Percentiles rank a stretch among this genome's conserved stretches.
Evolutionary conservation across 2,797 vertebrate species (phyloP).

Genomic region (Microtus obscurus): DNA sequence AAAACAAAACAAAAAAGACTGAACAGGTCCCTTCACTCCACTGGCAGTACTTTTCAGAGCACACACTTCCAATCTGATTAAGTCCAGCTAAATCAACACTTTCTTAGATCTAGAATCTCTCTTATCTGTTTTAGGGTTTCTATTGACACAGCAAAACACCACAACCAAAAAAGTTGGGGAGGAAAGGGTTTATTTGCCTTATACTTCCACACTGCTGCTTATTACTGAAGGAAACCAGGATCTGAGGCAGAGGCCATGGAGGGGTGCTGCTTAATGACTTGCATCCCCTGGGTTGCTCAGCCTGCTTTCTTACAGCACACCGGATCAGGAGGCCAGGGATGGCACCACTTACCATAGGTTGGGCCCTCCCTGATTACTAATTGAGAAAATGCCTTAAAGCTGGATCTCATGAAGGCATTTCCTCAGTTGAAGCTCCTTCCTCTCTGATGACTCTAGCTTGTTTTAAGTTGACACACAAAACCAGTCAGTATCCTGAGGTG

Average conservation of each 20-base stretch:
- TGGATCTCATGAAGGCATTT: not conserved
- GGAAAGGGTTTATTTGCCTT: not conserved
- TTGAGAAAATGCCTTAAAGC: not conserved
- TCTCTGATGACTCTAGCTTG: not conserved
- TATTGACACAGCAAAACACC: not conserved
- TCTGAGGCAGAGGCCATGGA: not conserved
- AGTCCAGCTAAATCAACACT: not conserved
- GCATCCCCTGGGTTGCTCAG: not conserved
- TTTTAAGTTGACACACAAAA: not conserved
- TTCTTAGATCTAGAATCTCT: not conserved
- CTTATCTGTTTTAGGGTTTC: not conserved
- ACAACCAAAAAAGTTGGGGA: not conserved
- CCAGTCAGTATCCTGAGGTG: not conserved
- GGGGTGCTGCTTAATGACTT: not conserved
- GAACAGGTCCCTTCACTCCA: not conserved
- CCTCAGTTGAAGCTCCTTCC: not conserved
- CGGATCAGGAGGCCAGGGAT: not conserved
- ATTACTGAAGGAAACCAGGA: not conserved
- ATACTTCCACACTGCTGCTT: not conserved
- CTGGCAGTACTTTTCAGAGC: not conserved
- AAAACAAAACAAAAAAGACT: no score
- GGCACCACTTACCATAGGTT: not conserved
- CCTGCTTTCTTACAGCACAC: not conserved
- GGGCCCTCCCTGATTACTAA: not conserved
- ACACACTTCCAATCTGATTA: not conserved